Evolutionary conservation across 2,888 invertebrate genomes (phyloP).

Genomic region (Tipula vernalis): DNA sequence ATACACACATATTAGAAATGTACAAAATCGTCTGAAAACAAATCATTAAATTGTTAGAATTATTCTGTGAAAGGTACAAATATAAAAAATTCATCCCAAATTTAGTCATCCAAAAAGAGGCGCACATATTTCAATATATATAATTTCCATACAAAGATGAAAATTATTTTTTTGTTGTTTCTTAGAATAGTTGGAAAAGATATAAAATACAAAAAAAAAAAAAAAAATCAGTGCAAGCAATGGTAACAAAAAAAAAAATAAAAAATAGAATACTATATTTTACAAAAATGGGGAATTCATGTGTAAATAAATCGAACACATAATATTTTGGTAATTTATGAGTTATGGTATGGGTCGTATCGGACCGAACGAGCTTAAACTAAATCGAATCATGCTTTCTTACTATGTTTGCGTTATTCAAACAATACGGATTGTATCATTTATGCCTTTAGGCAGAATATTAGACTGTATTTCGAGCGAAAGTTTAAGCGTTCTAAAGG

Average conservation of each 20-base stretch:
- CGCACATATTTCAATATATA: background rate
- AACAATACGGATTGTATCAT: too few species aligned
- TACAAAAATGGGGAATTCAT: background rate
- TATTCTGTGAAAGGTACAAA: background rate
- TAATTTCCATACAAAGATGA: background rate
- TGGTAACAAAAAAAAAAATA: background rate
- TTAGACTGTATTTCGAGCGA: too few species aligned
- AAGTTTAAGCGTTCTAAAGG: too few species aligned
- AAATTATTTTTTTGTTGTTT: background rate
- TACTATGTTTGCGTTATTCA: too few species aligned
- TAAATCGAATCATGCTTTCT: too few species aligned
- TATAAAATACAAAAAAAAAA: background rate
- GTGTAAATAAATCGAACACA: background rate
- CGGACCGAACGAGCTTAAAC: too few species aligned
- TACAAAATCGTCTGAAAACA: background rate
- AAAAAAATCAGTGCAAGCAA: background rate
- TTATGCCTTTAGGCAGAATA: too few species aligned
- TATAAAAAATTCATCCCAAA: background rate
- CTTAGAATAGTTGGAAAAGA: background rate
- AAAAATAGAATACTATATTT: too few species aligned
- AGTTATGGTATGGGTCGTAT: too few species aligned
- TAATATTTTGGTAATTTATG: too few species aligned
- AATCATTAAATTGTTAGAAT: conserved; percentile 1
- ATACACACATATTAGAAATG: background rate
- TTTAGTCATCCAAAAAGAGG: background rate